phyloP scores from a whole-genome alignment of 2,797 vertebrate genomes.

The Mormyrops attenuatus region DNA sequence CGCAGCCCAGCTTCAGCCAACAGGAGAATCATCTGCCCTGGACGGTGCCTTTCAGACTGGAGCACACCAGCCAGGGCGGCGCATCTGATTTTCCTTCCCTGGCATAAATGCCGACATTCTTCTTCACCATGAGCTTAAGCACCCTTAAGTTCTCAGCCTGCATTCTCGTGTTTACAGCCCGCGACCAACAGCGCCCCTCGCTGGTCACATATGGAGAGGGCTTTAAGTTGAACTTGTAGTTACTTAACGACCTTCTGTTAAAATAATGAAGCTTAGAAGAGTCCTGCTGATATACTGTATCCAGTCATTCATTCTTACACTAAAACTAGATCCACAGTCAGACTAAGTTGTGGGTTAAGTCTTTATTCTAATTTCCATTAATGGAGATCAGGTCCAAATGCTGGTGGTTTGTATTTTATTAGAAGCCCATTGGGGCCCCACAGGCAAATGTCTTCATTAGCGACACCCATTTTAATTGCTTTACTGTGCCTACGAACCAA shows the following conservation, averaged over 20 bases:
- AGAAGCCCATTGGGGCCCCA: background rate
- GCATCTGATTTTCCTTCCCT: background rate
- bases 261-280: background rate
- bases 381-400: background rate
- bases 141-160: background rate
- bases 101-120: background rate
- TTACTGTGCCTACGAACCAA: background rate
- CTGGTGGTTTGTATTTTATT: background rate
- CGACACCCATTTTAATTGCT: background rate
- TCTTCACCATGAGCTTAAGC: background rate
- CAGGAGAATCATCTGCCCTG: background rate
- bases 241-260: slow-evolving; percentile 1
- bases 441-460: background rate
- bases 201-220: background rate
- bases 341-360: background rate
- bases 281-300: background rate
- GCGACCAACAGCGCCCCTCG: background rate
- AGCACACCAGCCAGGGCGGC: background rate
- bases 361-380: background rate
- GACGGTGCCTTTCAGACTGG: background rate
- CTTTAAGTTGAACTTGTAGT: background rate
- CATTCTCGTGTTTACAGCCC: background rate
- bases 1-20: background rate
- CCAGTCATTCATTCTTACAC: background rate
- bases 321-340: background rate